Evolutionary conservation across 1,140 invertebrate species (phyloP), one percentile per base, ranked within the genome.

Genomic region (Neotoxoptera formosana): DNA sequence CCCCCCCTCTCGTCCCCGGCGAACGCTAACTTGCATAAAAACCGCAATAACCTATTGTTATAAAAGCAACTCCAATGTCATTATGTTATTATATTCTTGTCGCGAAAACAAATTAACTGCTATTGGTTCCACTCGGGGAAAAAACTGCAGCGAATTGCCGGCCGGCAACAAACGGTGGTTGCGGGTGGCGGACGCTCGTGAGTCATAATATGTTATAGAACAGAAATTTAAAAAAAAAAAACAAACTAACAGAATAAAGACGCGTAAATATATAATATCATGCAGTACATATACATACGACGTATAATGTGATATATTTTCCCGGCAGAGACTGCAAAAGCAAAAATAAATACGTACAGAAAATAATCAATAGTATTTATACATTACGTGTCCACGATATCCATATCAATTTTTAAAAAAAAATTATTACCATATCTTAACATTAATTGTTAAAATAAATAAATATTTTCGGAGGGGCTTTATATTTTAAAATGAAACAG

Each of bases 51-150:
- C 47, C 87, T 25, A 89, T 89, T 89, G 87, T 89, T 56, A 76
- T 76, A 56, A 56, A 56, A 56, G 87, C 20, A 51, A 89, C 48
- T 87, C n/a, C 48, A 89, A 89, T 89, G 87, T 56, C 87, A 56
- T 89, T 45, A 56, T 90, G 48, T 88, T 88, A 60, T 88, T 88
- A 51, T 88, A 47, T 90, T 56, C 51, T 56, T 34, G 88, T 53
- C 53, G 88, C 88, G n/a, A 89, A 56, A 89, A 89, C 21, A 56
- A 89, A 89, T 89, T 89, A 89, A 89, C 87, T 89, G n/a, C 87
- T 88, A 88, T 88, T 88, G 87, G 87, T 89, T 89, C 48, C 87
- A 56, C 48, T 51, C 21, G 87, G 23, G 4, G 53, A 45, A 89
- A 53, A 51, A 56, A 56, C 87, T 36, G 48, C 87, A 30, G 51